These are phyloP conservation scores for Numida meleagris DNA, from an alignment of 2,113 vertebrate genomes.

Conservation along the genomic window DNA sequence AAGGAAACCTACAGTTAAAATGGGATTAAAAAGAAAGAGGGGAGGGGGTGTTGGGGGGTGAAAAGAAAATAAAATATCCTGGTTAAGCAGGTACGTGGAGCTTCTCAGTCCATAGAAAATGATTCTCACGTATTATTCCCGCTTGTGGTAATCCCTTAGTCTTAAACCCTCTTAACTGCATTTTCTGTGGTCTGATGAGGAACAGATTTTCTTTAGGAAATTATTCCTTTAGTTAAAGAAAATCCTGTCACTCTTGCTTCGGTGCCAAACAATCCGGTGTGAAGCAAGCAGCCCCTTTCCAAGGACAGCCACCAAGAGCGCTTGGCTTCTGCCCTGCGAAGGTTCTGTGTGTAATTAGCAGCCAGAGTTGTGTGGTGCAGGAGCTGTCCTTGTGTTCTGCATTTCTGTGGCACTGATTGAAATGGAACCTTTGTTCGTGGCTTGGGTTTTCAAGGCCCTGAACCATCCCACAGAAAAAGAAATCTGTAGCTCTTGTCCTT, in stretches of 20 bases:
- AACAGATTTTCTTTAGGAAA: neutral
- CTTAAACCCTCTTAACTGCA: neutral
- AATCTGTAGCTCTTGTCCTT: neutral
- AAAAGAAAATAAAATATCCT: neutral
- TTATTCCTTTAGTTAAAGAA: neutral
- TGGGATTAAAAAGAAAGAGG: neutral
- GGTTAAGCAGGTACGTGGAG: neutral
- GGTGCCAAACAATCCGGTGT: neutral
- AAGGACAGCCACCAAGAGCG: neutral
- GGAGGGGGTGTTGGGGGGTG: neutral
- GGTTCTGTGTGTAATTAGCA: neutral
- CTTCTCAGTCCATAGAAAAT: neutral
- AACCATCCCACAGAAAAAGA: neutral
- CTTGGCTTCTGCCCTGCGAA: neutral
- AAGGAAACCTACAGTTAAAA: neutral
- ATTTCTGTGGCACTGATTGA: neutral
- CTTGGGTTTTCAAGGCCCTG: neutral
- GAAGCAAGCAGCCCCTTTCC: neutral
- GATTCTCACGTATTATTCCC: neutral
- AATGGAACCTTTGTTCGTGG: neutral
- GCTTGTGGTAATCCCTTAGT: neutral
- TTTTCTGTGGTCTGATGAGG: neutral
- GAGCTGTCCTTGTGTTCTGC: neutral
- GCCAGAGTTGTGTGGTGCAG: neutral
- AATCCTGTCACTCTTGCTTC: neutral